Conservation (phyloP, 2,113 vertebrate species). For the Steatornis caripensis region DNA sequence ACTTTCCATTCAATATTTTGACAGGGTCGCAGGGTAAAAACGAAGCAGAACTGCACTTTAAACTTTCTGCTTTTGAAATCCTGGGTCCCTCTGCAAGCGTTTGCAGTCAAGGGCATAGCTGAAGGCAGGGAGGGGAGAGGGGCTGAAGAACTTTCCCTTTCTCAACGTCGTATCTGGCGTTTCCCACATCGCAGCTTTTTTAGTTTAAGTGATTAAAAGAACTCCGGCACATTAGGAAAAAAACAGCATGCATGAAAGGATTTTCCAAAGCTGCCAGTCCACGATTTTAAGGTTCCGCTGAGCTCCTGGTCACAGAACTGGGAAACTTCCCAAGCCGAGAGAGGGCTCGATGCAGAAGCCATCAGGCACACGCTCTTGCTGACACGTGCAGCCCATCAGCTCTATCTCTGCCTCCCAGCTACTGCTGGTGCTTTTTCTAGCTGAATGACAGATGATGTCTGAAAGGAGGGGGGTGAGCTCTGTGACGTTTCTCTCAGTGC, state of each 20-base stretch:
- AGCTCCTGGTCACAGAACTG: neutral
- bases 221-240: neutral
- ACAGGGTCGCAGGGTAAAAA: neutral
- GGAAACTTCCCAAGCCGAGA: neutral
- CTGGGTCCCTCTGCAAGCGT: neutral
- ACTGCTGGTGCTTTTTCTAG: neutral
- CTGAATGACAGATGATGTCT: neutral
- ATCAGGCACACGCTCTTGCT: neutral
- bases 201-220: neutral
- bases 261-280: neutral
- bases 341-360: neutral
- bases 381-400: neutral
- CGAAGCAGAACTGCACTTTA: neutral
- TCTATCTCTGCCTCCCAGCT: neutral
- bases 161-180: neutral
- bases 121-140: neutral
- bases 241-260: neutral
- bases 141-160: neutral
- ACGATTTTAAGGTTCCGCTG: neutral
- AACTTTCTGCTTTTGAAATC: neutral
- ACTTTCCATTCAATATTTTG: neutral
- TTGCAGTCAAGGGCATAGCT: neutral
- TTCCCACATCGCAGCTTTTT: neutral
- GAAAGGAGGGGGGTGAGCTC: neutral
- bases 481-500: neutral